phyloP scores from a whole-genome alignment of 2,113 vertebrate species.

The Thinocorus orbignyianus region DNA sequence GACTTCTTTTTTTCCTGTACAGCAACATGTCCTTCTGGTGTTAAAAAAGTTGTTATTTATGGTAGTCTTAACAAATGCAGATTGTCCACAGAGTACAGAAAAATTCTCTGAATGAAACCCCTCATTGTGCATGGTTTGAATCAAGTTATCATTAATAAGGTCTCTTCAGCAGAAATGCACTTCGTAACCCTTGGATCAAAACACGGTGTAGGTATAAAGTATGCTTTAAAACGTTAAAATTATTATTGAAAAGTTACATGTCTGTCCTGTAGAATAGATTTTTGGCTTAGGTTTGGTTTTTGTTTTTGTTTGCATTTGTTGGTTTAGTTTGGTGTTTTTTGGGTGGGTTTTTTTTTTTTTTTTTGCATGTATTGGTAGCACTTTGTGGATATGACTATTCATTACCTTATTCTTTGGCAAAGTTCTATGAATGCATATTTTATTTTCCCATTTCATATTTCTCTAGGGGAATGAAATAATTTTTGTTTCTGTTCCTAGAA shows the following conservation, averaged over 20 bases:
- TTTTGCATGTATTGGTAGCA: not conserved
- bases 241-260: not conserved
- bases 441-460: not conserved
- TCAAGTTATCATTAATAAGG: constrained; percentile 41
- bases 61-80: not conserved
- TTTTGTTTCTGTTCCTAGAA: not conserved
- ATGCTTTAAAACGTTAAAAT: constrained; percentile 6
- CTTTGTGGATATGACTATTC: not conserved
- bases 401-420: not conserved
- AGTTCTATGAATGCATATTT: not conserved
- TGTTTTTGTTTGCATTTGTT: too few species aligned
- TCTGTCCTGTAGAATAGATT: not conserved
- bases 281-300: not conserved
- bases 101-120: constrained; percentile 45
- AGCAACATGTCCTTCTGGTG: not conserved
- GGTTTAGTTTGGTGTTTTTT: too few species aligned
- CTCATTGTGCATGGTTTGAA: constrained; percentile 17
- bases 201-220: not conserved
- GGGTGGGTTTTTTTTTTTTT: too few species aligned
- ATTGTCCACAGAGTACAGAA: constrained; percentile 10
- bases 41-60: constrained; percentile 15
- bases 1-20: not conserved
- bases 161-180: not conserved
- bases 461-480: not conserved
- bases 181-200: constrained; percentile 54